Conservation (phyloP, 2,797 vertebrate species). For the Liasis olivaceus region DNA sequence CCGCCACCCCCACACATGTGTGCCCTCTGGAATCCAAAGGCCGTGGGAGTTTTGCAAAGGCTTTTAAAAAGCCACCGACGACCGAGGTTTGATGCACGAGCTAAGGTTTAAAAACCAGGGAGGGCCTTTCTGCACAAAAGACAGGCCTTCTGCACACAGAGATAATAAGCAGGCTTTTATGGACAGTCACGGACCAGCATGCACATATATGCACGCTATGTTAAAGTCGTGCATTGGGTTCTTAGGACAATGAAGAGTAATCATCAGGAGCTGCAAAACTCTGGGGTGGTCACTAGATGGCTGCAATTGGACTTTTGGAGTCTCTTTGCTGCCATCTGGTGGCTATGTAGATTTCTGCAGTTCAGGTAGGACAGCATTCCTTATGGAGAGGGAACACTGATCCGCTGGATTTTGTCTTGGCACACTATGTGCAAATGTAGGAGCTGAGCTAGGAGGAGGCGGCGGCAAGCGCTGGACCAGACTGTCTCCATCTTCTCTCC, state of each 20-base stretch:
- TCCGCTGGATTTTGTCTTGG: not conserved
- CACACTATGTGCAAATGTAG: not conserved
- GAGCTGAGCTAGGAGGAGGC: not conserved
- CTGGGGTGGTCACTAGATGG: not conserved
- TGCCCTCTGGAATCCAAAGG: not conserved
- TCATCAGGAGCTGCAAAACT: not conserved
- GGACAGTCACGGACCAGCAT: not conserved
- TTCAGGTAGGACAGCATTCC: not conserved
- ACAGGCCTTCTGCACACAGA: not conserved
- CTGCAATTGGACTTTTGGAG: not conserved
- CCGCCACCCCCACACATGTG: not conserved
- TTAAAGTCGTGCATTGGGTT: not conserved
- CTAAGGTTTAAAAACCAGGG: not conserved
- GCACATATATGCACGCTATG: not conserved
- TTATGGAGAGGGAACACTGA: not conserved
- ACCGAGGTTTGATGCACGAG: not conserved
- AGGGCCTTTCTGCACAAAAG: not conserved
- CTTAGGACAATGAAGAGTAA: not conserved
- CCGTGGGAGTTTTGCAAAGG: not conserved
- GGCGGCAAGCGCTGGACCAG: not conserved
- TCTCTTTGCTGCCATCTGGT: not conserved
- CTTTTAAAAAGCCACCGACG: not conserved
- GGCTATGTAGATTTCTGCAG: not conserved
- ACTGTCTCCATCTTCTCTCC: not conserved
- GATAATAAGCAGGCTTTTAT: not conserved